Conservation (phyloP, 2,888 invertebrate species). For the Allolobophora icterica region DNA sequence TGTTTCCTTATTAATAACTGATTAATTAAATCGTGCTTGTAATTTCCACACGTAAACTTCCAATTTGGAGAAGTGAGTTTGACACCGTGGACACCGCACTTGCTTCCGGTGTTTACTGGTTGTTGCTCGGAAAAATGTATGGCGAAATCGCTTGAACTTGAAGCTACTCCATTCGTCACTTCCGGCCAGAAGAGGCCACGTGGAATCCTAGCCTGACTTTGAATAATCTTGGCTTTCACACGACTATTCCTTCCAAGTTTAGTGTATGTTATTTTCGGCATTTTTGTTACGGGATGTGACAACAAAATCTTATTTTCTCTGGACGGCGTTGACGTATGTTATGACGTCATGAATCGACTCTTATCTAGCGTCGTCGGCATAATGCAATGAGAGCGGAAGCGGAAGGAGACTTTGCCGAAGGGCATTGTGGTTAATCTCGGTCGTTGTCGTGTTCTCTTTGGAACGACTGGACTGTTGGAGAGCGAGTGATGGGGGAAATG, state of each 20-base stretch:
- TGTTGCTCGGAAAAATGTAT: neutral
- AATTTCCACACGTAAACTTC: neutral
- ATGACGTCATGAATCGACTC: neutral
- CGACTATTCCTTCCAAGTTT: neutral
- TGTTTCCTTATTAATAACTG: neutral
- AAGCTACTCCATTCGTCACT: neutral
- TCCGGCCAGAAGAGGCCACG: neutral
- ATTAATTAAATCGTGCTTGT: neutral
- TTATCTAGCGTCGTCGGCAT: neutral
- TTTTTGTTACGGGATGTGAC: neutral
- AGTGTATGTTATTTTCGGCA: neutral
- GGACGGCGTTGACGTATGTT: neutral
- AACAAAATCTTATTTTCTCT: neutral
- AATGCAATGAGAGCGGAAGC: neutral
- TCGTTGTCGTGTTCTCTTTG: too few species aligned
- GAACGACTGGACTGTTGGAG: neutral
- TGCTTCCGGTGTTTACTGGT: neutral
- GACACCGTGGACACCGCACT: too few species aligned
- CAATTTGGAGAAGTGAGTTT: neutral
- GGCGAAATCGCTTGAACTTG: too few species aligned
- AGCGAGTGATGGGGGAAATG: neutral
- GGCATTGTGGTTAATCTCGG: neutral
- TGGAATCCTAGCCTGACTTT: neutral
- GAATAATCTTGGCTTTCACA: neutral
- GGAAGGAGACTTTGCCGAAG: constrained; percentile 7